Evolutionary conservation across 2,888 invertebrate genomes (phyloP), one percentile per base, ranked within the genome.

Genomic region (Erebia palarica): DNA sequence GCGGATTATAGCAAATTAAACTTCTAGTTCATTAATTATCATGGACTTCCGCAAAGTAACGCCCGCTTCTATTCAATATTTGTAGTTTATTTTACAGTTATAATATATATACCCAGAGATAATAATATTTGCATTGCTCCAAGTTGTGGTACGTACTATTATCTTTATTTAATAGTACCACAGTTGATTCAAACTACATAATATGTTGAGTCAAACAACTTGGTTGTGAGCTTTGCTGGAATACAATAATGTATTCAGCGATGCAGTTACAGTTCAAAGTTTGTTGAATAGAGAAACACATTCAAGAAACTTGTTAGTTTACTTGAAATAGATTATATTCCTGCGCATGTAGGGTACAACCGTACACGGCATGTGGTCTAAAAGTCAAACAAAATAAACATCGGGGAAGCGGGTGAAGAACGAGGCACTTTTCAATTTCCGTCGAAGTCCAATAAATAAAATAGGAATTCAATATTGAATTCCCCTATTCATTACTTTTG

Each of bases 281-380:
- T 75, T 74, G 75, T 72, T 71, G 68, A 67, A 75, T 75, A 71
- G 68, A 71, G 71, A 68, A 73, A 73, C 73, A 73, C 68, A 71
- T 69, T 70, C 71, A 70, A 71, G 75, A 70, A 73, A 75, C 68
- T 74, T 64, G 68, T 58, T 63, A 69, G 68, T 72, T 63, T 67
- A 74, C 72, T 72, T 69, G 70, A 72, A 70, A 72, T 72, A 69
- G 70, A 70, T 74, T 70, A 72, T 67, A 66, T 74, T 69, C 72
- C 61, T 49, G 70, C 67, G 69, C 70, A 72, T 71, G 71, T 65
- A 68, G 69, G 73, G 67, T 69, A 67, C 69, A 58, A 68, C 67
- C 73, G 67, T 69, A 67, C 69, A 61, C 69, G 67, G 71, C 70
- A 70, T 72, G 72, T 66, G 69, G 73, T 71, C 53, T 68, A 73